These are phyloP conservation scores for Oedothorax gibbosus DNA, from an alignment of 1,140 invertebrate species.

Conservation along the genomic window DNA sequence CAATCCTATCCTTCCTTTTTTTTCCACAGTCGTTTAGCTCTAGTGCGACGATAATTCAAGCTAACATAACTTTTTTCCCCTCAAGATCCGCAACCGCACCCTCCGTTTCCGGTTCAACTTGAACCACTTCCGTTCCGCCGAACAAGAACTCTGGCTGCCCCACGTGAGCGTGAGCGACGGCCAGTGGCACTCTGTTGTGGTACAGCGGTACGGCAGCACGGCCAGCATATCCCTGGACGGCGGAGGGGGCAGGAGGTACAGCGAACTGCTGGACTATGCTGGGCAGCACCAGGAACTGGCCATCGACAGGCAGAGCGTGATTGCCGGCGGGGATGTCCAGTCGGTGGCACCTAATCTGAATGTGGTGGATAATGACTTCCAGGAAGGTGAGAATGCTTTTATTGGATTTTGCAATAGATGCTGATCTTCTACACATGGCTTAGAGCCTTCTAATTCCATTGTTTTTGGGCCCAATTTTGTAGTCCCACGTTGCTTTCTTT, in stretches of 20 bases:
- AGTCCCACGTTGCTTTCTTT: no score
- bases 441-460: no score
- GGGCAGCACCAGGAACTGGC: constrained; percentile 88
- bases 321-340: constrained; percentile 93
- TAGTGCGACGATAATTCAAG: no score
- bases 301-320: constrained; percentile 94
- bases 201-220: constrained; percentile 86
- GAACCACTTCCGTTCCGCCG: constrained; percentile 84
- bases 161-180: constrained; percentile 93
- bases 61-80: no score
- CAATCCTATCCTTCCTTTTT: no score
- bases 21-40: no score
- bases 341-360: constrained; percentile 82
- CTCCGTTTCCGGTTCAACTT: constrained; percentile 93
- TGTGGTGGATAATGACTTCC: constrained; percentile 95
- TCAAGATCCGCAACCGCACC: constrained; percentile 85
- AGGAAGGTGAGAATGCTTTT: constrained; percentile 77
- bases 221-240: constrained; percentile 94
- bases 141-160: constrained; percentile 90
- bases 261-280: constrained; percentile 90
- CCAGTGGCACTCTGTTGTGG: constrained; percentile 93
- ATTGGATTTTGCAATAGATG: no score
- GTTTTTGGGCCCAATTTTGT: no score
- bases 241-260: constrained; percentile 93
- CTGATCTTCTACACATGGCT: no score